These are phyloP conservation scores for Dreissena rostriformis DNA, from an alignment of 1,140 invertebrate genomes.

Conservation along the genomic window DNA sequence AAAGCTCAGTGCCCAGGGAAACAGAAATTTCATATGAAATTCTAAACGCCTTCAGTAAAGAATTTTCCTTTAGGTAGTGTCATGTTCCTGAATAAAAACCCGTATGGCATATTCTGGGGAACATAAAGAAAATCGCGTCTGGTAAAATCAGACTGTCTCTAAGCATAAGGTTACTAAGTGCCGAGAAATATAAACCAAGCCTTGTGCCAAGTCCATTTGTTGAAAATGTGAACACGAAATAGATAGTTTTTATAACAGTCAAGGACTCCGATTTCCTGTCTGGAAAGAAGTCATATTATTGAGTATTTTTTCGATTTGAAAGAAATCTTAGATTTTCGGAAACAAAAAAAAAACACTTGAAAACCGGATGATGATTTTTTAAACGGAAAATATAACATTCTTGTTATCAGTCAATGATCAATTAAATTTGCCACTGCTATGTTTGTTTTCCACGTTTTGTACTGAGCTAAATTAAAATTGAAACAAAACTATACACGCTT, in stretches of 20 bases:
- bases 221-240: background rate
- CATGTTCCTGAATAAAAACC: background rate
- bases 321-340: too few species aligned
- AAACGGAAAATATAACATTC: too few species aligned
- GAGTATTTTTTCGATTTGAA: too few species aligned
- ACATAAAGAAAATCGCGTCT: background rate
- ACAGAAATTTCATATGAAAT: slow-evolving; percentile 1
- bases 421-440: too few species aligned
- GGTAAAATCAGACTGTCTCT: background rate
- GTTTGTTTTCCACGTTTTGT: too few species aligned
- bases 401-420: too few species aligned
- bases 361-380: too few species aligned
- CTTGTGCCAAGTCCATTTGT: background rate
- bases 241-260: too few species aligned
- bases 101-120: background rate
- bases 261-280: too few species aligned
- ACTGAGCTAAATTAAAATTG: background rate
- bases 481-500: background rate
- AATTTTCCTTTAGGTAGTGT: background rate
- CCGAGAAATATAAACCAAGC: background rate
- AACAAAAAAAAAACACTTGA: too few species aligned
- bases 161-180: background rate
- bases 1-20: background rate
- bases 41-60: background rate
- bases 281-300: too few species aligned